phyloP scores from a whole-genome alignment of 2,888 invertebrate species.

The Cerastis leucographa region DNA sequence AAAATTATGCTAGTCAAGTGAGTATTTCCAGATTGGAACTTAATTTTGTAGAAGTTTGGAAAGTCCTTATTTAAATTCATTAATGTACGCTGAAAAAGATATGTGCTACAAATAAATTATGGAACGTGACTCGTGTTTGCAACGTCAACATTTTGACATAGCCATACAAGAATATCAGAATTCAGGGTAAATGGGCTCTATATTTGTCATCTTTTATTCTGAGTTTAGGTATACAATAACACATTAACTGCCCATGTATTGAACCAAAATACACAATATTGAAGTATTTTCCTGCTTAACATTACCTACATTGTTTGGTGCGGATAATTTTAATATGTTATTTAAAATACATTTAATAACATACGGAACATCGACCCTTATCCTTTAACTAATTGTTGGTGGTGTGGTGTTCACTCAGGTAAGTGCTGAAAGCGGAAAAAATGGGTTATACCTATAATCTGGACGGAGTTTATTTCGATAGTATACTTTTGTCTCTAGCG shows the following conservation, averaged over 20 bases:
- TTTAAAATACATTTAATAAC: background rate
- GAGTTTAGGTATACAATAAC: background rate
- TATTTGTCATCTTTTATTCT: slow-evolving; percentile 12
- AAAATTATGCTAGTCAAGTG: background rate
- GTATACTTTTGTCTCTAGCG: too few relatives aligned
- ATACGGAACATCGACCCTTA: background rate
- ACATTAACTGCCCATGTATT: background rate
- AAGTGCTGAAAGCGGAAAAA: background rate
- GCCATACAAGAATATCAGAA: background rate
- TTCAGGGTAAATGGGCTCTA: background rate
- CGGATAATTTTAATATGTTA: slow-evolving; percentile 1
- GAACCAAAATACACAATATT: slow-evolving; percentile 1
- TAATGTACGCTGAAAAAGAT: background rate
- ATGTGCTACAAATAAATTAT: background rate
- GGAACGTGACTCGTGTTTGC: slow-evolving; percentile 1
- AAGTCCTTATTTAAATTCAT: background rate
- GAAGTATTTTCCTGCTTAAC: slow-evolving; percentile 24
- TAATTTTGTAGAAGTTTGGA: background rate
- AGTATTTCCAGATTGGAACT: background rate
- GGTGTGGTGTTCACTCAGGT: background rate
- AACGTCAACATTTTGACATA: background rate
- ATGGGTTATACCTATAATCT: background rate
- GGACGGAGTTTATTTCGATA: background rate
- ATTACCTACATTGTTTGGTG: background rate
- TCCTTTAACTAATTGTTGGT: background rate